Percentiles rank a stretch among this genome's conserved stretches.
Evolutionary conservation across 2,888 invertebrate genomes (phyloP).

Genomic region (Busseola fusca): DNA sequence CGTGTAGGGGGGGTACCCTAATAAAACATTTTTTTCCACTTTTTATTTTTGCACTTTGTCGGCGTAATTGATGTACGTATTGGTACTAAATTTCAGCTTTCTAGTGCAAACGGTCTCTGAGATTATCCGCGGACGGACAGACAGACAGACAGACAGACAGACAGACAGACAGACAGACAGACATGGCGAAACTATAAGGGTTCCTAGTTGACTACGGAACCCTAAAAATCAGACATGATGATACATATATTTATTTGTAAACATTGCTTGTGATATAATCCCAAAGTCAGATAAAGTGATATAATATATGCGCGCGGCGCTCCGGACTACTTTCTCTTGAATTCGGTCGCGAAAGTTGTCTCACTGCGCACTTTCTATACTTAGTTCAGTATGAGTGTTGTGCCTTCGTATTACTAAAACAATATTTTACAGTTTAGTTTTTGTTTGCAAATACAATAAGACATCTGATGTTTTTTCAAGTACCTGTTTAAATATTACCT

Average conservation of each 20-base stretch:
- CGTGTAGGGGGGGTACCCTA: too few relatives aligned
- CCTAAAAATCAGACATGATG: conserved; percentile 48
- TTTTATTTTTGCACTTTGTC: too few relatives aligned
- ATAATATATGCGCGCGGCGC: conserved; percentile 85
- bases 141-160: too few relatives aligned
- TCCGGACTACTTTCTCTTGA: conserved; percentile 88
- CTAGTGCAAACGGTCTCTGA: too few relatives aligned
- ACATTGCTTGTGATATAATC: conserved; percentile 82
- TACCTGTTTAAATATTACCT: background rate
- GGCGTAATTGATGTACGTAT: too few relatives aligned
- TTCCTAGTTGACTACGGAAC: too few relatives aligned
- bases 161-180: too few relatives aligned
- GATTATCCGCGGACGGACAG: too few relatives aligned
- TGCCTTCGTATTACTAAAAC: conserved; percentile 63
- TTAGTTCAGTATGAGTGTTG: conserved; percentile 81
- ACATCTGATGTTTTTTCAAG: conserved; percentile 3
- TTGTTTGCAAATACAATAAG: conserved; percentile 21
- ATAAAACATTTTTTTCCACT: too few relatives aligned
- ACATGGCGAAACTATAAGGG: too few relatives aligned
- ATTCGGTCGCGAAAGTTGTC: conserved; percentile 89
- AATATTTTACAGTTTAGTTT: conserved; percentile 44
- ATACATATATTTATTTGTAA: conserved; percentile 65
- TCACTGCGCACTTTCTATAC: conserved; percentile 86
- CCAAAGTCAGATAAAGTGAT: conserved; percentile 83
- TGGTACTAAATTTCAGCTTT: too few relatives aligned